Base-by-base conservation (phyloP, 2,113 vertebrate species). In the Setophaga petechia region DNA sequence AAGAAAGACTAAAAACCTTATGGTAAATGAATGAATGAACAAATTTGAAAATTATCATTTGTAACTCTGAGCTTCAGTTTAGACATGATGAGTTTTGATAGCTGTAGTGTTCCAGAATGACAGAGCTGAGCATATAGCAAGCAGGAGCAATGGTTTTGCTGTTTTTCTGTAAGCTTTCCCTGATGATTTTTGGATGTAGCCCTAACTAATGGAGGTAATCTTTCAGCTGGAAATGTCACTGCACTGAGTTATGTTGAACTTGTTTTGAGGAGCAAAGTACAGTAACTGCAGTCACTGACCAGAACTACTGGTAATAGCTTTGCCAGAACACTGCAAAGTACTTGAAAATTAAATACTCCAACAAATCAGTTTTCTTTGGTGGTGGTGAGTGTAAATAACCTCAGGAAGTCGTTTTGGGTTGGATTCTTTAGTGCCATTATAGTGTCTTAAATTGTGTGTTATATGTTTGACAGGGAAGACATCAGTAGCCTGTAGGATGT, bases 361-460 rank as follows among this genome's bases (percentile, higher is more conserved):
- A 52, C 47, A 91, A 91, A 77, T 61, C 76, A 62, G 39, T 71
- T 59, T 51, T 93, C 41, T 79, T 82, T 78, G 71, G 31, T 89
- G 63, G 23, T 59, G 76, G 12, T 67, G 44, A 91, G 28, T 67
- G 75, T 94, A 84, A 96, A 95, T 95, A 86, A 90, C 21, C 80
- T 74, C 17, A 39, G 76, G 77, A 83, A 90, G 47, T 91, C 89
- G 55, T 89, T 94, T 55, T 16, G 85, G 76, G 74, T 71, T 93
- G 90, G 88, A 94, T 83, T 83, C 91, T 93, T 96, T 88, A 39
- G 41, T 89, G 90, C 73, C 69, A 46, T 96, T 94, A 84, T 47
- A 77, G 59, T 78, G 57, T 77, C 89, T 92, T 97, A 96, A 96
- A 96, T 97, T 95, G 93, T 91, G 83, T 93, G 77, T 95, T 94